These are phyloP conservation scores for Plusia festucae DNA, from an alignment of 2,888 invertebrate genomes.

Conservation along the genomic window DNA sequence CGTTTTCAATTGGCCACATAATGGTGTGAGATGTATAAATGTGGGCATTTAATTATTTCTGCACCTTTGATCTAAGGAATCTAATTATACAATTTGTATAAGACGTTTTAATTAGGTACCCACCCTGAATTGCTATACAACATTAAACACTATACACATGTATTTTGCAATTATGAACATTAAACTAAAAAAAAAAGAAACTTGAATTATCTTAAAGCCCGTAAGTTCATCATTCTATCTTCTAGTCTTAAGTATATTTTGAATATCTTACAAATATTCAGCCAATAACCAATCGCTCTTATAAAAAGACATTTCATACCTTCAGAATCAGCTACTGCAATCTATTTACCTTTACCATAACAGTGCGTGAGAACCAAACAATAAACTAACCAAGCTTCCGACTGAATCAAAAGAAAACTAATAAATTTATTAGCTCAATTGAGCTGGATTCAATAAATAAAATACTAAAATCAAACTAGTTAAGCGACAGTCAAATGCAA, in stretches of 20 bases:
- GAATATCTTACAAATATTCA: too few species aligned
- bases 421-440: slow-evolving; percentile 54
- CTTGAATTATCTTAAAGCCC: too few species aligned
- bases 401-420: slow-evolving; percentile 23
- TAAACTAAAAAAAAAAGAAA: too few species aligned
- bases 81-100: neutral
- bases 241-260: too few species aligned
- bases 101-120: neutral
- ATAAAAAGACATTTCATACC: too few species aligned
- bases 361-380: slow-evolving; percentile 33
- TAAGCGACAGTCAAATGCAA: slow-evolving; percentile 56
- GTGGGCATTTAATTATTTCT: neutral
- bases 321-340: neutral
- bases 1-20: slow-evolving; percentile 6
- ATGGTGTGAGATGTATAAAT: slow-evolving; percentile 12
- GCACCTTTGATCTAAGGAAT: neutral
- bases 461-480: slow-evolving; percentile 50
- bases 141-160: too few species aligned
- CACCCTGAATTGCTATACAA: neutral
- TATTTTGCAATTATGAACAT: too few species aligned
- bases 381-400: slow-evolving; percentile 2
- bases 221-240: too few species aligned
- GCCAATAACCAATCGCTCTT: too few species aligned
- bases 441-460: slow-evolving; percentile 50
- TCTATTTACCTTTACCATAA: slow-evolving; percentile 11